A percentile compares a stretch with the other conserved stretches of the same genome.
These are phyloP conservation scores for Dendrocopos noguchii DNA, from an alignment of 2,113 vertebrate genomes.

Conservation along the genomic window DNA sequence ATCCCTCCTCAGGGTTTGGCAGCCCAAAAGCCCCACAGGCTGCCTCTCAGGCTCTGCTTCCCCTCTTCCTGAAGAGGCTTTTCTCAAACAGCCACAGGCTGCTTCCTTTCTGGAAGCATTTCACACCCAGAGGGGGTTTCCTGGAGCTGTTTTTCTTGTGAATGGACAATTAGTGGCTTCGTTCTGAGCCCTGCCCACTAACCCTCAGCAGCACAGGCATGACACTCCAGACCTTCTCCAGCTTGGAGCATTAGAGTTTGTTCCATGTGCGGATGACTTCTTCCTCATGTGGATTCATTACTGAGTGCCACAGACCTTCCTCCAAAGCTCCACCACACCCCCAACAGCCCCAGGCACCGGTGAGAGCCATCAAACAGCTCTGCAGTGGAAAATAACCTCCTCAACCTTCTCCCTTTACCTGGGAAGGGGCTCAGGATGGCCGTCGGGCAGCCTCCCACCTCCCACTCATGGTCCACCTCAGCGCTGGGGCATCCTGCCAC, in stretches of 20 bases:
- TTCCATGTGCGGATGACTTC: fast-evolving
- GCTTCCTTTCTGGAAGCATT: background rate
- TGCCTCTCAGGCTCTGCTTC: background rate
- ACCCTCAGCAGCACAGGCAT: background rate
- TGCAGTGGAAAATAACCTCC: fast-evolving
- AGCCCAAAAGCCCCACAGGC: fast-evolving
- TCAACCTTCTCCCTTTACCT: no score
- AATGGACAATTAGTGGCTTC: background rate
- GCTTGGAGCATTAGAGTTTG: fast-evolving
- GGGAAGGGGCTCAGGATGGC: background rate
- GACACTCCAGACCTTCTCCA: background rate
- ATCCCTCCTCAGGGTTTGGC: background rate
- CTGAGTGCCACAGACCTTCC: background rate
- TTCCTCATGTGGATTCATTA: fast-evolving
- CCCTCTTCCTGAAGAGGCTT: background rate
- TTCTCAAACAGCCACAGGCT: background rate
- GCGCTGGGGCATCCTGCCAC: background rate
- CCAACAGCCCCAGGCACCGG: background rate
- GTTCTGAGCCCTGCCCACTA: background rate
- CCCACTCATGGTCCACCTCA: fast-evolving
- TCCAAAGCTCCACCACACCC: background rate
- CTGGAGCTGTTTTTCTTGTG: fast-evolving
- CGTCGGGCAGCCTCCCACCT: background rate
- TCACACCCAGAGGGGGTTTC: background rate
- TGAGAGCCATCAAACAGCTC: background rate